Conservation (phyloP, 2,113 vertebrate species). For the Chaetorhynchus papuensis region DNA sequence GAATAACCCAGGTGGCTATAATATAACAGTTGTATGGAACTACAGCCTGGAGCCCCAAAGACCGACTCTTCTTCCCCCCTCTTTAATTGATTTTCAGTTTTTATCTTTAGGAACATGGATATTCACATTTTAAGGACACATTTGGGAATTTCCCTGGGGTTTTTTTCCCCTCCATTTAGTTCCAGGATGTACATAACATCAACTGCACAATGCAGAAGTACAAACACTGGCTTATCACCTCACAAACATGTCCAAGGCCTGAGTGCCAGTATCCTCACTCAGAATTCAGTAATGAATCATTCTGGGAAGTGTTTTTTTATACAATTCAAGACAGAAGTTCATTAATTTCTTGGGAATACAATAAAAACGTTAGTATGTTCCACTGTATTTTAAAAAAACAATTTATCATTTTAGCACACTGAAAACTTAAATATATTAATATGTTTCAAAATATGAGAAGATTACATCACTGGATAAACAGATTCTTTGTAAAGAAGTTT, state of each 20-base stretch:
- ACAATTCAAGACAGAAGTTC: neutral
- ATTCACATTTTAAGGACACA: neutral
- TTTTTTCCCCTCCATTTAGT: neutral
- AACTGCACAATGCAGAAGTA: accelerated
- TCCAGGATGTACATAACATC: neutral
- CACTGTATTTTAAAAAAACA: neutral
- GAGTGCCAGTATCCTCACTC: neutral
- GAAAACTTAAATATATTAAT: neutral
- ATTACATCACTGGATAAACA: neutral
- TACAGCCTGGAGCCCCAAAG: neutral
- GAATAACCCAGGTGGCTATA: neutral
- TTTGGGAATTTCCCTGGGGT: neutral
- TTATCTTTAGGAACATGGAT: neutral
- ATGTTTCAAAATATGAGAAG: neutral
- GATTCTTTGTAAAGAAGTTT: neutral
- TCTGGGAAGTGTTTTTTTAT: neutral
- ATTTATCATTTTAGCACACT: accelerated
- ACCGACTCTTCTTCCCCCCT: neutral
- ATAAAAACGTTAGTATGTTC: accelerated
- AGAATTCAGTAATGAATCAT: neutral
- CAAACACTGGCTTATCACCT: neutral
- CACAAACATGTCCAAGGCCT: accelerated
- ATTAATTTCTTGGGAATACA: neutral
- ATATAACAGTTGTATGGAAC: accelerated
- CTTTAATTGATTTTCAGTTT: neutral